Conservation (phyloP, 2,888 invertebrate species). For the Leucania comma region DNA sequence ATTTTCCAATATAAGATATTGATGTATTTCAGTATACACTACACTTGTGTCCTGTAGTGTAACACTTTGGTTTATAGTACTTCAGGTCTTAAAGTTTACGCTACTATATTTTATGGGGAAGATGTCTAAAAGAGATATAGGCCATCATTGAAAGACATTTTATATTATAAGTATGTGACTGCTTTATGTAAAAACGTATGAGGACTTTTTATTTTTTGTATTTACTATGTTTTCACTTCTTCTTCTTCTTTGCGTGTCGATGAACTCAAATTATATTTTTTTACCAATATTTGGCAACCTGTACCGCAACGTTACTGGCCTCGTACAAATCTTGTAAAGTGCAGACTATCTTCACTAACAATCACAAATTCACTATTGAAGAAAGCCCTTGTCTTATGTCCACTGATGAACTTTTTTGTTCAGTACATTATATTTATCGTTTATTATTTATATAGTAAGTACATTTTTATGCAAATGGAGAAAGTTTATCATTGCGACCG, state of each 20-base stretch:
- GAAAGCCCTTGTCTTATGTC: background rate
- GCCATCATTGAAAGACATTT: constrained; percentile 1
- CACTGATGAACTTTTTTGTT: too few species aligned
- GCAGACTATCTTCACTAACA: background rate
- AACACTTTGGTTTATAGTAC: constrained; percentile 47
- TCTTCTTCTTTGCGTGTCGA: too few species aligned
- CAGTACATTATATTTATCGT: too few species aligned
- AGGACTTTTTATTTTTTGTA: background rate
- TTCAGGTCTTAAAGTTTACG: constrained; percentile 44
- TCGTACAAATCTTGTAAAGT: too few species aligned
- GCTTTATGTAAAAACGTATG: background rate
- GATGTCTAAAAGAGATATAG: constrained; percentile 1
- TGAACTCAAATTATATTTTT: too few species aligned
- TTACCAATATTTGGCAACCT: too few species aligned
- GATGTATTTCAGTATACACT: constrained; percentile 39
- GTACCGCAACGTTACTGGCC: too few species aligned
- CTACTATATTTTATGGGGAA: constrained; percentile 9
- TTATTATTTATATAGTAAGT: too few species aligned
- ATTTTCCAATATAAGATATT: constrained; percentile 56
- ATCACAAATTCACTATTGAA: background rate
- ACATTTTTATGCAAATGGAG: too few species aligned
- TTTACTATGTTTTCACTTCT: too few species aligned
- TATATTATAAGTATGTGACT: constrained; percentile 4
- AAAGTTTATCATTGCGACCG: too few species aligned
- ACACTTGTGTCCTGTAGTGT: constrained; percentile 27